Evolutionary conservation across 2,797 vertebrate genomes (phyloP).

Genomic region (Limosa lapponica): DNA sequence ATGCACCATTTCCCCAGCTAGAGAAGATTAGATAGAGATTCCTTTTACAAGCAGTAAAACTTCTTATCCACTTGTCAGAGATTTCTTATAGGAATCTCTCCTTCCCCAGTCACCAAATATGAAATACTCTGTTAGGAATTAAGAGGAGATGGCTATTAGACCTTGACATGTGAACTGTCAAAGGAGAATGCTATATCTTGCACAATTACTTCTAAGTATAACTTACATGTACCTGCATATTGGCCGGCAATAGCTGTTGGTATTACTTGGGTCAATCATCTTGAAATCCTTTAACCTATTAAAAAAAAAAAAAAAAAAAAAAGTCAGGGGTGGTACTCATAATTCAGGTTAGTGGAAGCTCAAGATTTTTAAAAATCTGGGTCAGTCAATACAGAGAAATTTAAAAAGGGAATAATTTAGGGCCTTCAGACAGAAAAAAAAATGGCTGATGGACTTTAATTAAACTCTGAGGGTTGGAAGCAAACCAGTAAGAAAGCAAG

Average conservation of each 20-base stretch:
- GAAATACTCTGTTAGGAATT: not conserved
- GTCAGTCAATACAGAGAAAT: not conserved
- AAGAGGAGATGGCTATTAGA: not conserved
- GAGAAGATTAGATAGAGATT: not conserved
- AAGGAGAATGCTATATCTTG: not conserved
- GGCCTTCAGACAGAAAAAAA: not conserved
- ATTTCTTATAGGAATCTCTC: not conserved
- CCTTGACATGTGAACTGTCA: not conserved
- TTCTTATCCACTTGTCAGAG: not conserved
- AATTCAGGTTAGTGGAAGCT: not conserved
- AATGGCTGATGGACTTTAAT: slow-evolving; percentile 36
- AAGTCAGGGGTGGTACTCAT: not conserved
- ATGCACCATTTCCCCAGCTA: not conserved
- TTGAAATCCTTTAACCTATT: not conserved
- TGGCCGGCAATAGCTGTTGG: not conserved
- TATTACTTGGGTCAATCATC: not conserved
- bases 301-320: not conserved
- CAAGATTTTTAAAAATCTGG: not conserved
- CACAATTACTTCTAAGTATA: not conserved
- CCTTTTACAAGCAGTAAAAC: not conserved
- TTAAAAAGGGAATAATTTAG: not conserved
- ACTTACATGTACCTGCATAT: not conserved
- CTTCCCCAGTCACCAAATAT: not conserved
- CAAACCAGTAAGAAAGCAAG: slow-evolving; percentile 15
- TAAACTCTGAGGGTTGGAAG: slow-evolving; percentile 38